phyloP scores from a whole-genome alignment of 1,140 invertebrate genomes.

The Drosophila orena region DNA sequence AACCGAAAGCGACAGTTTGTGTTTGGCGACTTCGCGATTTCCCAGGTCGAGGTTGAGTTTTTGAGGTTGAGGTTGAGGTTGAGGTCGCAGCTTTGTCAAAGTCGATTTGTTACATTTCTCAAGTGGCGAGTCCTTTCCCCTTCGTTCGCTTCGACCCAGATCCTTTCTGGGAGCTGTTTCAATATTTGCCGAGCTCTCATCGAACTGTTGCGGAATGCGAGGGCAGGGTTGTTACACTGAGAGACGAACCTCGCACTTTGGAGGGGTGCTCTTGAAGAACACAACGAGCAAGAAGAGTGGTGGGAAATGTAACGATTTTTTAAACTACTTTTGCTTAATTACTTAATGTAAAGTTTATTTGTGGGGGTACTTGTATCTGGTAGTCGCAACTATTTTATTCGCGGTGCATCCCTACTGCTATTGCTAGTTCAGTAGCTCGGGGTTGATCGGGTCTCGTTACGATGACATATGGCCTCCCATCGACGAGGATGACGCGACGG shows the following conservation, averaged over 20 bases:
- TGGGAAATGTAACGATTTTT: slow-evolving; percentile 4
- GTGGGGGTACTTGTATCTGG: too few species aligned
- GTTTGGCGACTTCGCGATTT: slow-evolving; percentile 38
- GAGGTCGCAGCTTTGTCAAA: slow-evolving; percentile 72
- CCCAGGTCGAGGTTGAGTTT: slow-evolving; percentile 28
- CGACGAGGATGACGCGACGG: slow-evolving; percentile 62
- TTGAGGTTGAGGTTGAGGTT: slow-evolving; percentile 16
- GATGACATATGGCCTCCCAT: slow-evolving; percentile 81
- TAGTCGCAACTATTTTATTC: not conserved
- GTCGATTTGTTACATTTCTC: slow-evolving; percentile 84
- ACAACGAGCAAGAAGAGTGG: not conserved
- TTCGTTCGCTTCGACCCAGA: not conserved
- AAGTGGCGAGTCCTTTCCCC: slow-evolving; percentile 52
- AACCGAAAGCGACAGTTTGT: slow-evolving; percentile 44
- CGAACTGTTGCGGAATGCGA: slow-evolving; percentile 69
- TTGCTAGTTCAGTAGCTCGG: slow-evolving; percentile 40
- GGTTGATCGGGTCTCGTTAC: slow-evolving; percentile 61
- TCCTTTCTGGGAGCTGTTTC: slow-evolving; percentile 22
- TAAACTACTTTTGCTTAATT: not conserved
- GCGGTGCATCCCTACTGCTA: not conserved
- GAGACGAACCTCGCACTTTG: not conserved
- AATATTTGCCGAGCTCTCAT: slow-evolving; percentile 70
- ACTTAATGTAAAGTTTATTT: too few species aligned
- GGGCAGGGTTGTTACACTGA: slow-evolving; percentile 54
- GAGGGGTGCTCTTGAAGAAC: slow-evolving; percentile 1